Percentiles rank a stretch among this genome's conserved stretches.
phyloP scores from a whole-genome alignment of 2,113 vertebrate genomes.

The Semicossyphus pulcher region DNA sequence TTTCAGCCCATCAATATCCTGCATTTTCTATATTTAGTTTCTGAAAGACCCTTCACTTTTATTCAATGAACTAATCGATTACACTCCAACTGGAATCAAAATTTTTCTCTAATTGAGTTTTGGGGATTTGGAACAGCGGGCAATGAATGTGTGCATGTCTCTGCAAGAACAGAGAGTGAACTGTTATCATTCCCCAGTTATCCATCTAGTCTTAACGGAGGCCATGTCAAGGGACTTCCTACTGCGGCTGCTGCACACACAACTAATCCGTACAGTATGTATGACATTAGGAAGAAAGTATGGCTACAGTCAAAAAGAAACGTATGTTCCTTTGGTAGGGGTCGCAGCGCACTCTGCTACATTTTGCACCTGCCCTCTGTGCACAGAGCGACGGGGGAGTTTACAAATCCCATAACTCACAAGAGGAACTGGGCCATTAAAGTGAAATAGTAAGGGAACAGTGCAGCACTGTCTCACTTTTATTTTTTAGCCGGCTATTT shows the following conservation, averaged over 20 bases:
- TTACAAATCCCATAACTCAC: constrained; percentile 63
- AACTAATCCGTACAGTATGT: constrained; percentile 38
- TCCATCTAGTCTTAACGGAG: constrained; percentile 12
- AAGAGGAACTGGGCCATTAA: constrained; percentile 67
- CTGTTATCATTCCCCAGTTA: constrained; percentile 51
- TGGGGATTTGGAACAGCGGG: background rate
- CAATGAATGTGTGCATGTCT: constrained; percentile 7
- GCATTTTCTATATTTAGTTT: background rate
- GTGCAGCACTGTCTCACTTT: constrained; percentile 60
- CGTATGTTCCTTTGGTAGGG: constrained; percentile 40
- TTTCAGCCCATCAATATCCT: background rate
- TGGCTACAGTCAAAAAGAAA: constrained; percentile 33
- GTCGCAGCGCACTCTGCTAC: constrained; percentile 16
- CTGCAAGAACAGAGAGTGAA: constrained; percentile 37
- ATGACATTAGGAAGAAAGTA: constrained; percentile 41
- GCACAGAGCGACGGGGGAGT: background rate
- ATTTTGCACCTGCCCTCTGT: constrained; percentile 66
- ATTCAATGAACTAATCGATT: background rate
- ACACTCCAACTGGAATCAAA: constrained; percentile 4
- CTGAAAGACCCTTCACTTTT: constrained; percentile 6
- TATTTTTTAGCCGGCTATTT: constrained; percentile 67
- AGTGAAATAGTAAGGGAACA: constrained; percentile 66
- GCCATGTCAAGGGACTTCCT: constrained; percentile 56
- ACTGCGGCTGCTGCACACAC: constrained; percentile 26
- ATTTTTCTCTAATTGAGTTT: constrained; percentile 15